Conservation (phyloP, 2,797 vertebrate genomes). For the Manis crassicaudata region DNA sequence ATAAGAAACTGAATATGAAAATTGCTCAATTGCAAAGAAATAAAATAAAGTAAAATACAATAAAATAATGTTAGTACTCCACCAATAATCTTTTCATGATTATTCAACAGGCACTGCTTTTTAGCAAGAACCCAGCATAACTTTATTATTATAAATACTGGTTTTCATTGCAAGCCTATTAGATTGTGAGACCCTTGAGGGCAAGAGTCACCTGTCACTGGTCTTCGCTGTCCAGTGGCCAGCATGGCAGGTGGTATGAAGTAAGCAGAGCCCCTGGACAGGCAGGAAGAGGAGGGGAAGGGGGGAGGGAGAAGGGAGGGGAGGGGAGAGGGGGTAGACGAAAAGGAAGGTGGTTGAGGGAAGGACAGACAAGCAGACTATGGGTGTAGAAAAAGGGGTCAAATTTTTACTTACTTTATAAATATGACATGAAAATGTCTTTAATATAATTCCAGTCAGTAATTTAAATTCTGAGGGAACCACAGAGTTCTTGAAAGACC, state of each 20-base stretch:
- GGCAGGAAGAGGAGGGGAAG: background rate
- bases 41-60: slow-evolving; percentile 51
- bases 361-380: background rate
- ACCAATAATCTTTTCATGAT: slow-evolving; percentile 19
- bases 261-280: background rate
- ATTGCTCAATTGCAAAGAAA: slow-evolving; percentile 55
- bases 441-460: slow-evolving; percentile 52
- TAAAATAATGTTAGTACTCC: slow-evolving; percentile 33
- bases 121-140: background rate
- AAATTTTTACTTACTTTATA: slow-evolving; percentile 53
- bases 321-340: no score
- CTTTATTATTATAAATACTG: slow-evolving; percentile 33
- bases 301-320: rapidly evolving
- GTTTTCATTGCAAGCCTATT: slow-evolving; percentile 29
- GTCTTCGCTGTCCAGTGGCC: background rate
- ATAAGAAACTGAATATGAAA: slow-evolving; percentile 52
- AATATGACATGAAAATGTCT: background rate
- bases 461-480: slow-evolving; percentile 39
- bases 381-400: background rate
- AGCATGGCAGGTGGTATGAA: background rate
- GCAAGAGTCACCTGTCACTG: background rate
- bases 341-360: no score
- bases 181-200: slow-evolving; percentile 34
- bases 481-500: background rate
- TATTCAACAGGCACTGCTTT: slow-evolving; percentile 43